phyloP scores from a whole-genome alignment of 2,113 vertebrate species.

The Phyllopteryx taeniolatus region DNA sequence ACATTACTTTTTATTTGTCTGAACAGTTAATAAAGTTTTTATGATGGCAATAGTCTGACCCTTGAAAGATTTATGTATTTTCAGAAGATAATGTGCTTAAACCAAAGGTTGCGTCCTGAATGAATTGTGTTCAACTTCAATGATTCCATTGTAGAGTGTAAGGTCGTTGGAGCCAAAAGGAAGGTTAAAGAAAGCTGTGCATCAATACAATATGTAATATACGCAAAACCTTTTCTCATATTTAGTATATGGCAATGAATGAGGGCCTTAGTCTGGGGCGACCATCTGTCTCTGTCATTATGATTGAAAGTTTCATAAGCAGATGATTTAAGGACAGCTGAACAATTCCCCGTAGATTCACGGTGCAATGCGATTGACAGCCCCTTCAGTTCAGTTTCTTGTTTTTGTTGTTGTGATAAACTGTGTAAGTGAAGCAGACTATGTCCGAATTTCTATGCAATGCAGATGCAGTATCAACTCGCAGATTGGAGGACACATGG shows the following conservation, averaged over 20 bases:
- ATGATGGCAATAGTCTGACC: too few relatives aligned
- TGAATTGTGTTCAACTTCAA: too few relatives aligned
- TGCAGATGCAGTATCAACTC: slow-evolving; percentile 35
- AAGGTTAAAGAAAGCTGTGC: too few relatives aligned
- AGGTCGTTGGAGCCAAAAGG: too few relatives aligned
- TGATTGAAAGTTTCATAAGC: neutral
- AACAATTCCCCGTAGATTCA: neutral
- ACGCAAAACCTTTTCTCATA: too few relatives aligned
- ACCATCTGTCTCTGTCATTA: neutral
- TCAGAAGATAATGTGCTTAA: too few relatives aligned
- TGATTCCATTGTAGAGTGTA: too few relatives aligned
- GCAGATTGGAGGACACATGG: slow-evolving; percentile 38
- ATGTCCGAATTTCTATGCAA: slow-evolving; percentile 38
- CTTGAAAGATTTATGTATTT: too few relatives aligned
- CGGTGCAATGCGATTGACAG: too few relatives aligned
- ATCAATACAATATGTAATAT: neutral
- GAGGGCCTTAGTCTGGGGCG: neutral
- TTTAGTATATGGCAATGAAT: neutral
- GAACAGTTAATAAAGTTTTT: too few relatives aligned
- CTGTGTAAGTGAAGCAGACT: slow-evolving; percentile 13
- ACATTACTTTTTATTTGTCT: too few relatives aligned
- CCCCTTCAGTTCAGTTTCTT: neutral
- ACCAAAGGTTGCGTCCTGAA: too few relatives aligned
- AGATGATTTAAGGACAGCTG: neutral
- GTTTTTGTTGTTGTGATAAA: neutral